Conservation (phyloP, 2,888 invertebrate genomes). For the Branchellion lobata region DNA sequence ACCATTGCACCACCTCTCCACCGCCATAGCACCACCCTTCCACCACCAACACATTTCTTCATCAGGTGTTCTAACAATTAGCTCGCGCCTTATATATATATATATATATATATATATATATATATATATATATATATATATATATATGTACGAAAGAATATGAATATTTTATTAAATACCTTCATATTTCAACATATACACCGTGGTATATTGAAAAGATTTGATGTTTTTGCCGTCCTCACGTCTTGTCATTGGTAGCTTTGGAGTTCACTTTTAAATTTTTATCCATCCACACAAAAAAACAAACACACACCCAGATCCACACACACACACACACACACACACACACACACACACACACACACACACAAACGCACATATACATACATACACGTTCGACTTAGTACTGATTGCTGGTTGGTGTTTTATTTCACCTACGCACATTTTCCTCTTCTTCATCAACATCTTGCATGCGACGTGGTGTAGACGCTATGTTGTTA, state of each 20-base stretch:
- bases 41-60: not conserved
- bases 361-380: no score
- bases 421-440: not conserved
- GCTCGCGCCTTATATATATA: not conserved
- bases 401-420: constrained; percentile 1
- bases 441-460: not conserved
- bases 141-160: not conserved
- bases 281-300: not conserved
- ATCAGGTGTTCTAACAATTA: not conserved
- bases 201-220: not conserved
- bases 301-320: not conserved
- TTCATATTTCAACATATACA: not conserved
- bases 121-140: not conserved
- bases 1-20: not conserved
- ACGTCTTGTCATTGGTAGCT: not conserved
- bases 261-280: not conserved
- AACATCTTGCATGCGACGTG: not conserved
- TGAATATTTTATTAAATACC: not conserved
- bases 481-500: not conserved
- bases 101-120: not conserved
- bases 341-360: no score
- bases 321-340: no score
- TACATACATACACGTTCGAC: not conserved
- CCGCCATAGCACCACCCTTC: not conserved
- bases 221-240: not conserved